Percentiles rank a stretch among this genome's conserved stretches.
These are phyloP conservation scores for Heliconius charithonia DNA, from an alignment of 2,888 invertebrate genomes.

Conservation along the genomic window DNA sequence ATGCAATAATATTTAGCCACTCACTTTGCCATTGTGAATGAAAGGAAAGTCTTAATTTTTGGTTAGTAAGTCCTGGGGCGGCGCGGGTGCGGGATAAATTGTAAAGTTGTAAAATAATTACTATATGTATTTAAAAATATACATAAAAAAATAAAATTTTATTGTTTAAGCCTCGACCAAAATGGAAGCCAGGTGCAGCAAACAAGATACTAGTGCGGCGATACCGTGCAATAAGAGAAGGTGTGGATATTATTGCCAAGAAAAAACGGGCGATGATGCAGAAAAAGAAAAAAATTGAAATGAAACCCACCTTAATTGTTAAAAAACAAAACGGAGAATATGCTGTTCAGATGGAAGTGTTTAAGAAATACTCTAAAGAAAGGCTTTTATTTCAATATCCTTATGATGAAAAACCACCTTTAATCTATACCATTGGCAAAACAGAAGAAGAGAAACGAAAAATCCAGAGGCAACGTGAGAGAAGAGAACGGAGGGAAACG, in stretches of 20 bases:
- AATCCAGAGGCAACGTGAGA: constrained; percentile 68
- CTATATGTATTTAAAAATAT: too few relatives aligned
- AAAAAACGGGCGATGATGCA: constrained; percentile 73
- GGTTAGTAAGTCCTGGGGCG: too few relatives aligned
- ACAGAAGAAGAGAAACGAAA: constrained; percentile 71
- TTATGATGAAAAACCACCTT: constrained; percentile 74
- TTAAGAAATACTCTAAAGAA: constrained; percentile 76
- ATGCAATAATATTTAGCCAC: too few relatives aligned
- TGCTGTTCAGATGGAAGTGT: constrained; percentile 77
- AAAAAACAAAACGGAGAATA: constrained; percentile 73
- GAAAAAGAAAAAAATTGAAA: constrained; percentile 73
- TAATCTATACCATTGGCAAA: constrained; percentile 73
- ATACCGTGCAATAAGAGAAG: constrained; percentile 68
- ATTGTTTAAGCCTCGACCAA: constrained; percentile 65
- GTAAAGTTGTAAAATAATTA: too few relatives aligned
- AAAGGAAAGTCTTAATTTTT: too few relatives aligned
- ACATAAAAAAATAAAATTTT: background rate
- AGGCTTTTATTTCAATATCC: constrained; percentile 72
- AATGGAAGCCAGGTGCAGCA: constrained; percentile 77
- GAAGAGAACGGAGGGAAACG: constrained; percentile 72
- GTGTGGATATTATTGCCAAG: constrained; percentile 69
- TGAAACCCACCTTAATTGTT: constrained; percentile 71
- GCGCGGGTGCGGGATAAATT: too few relatives aligned
- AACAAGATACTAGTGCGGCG: constrained; percentile 69
- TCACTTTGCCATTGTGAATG: too few relatives aligned